Percentiles rank a stretch among this genome's conserved stretches.
Evolutionary conservation across 2,888 invertebrate genomes (phyloP).

Genomic region (Amaurobius ferox): DNA sequence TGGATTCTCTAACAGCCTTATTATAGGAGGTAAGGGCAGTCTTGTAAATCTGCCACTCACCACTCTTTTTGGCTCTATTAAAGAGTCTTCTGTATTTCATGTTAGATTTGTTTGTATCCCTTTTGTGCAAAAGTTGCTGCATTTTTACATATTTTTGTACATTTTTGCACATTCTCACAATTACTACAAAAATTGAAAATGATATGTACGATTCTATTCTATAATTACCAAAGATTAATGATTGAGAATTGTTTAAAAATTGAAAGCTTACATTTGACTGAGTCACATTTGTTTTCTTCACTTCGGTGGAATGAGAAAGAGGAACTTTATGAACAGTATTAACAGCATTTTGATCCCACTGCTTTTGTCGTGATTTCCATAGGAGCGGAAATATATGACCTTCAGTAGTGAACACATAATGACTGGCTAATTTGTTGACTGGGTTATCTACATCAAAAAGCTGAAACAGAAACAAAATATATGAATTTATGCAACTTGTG

Average conservation of each 20-base stretch:
- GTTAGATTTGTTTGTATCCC: no score
- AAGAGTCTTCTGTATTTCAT: no score
- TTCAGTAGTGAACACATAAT: constrained; percentile 82
- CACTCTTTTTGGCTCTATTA: no score
- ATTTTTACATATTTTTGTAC: no score
- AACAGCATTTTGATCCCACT: constrained; percentile 46
- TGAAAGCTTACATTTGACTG: constrained; percentile 66
- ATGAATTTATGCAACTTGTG: no score
- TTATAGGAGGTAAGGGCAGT: no score
- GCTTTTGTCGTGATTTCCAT: constrained; percentile 73
- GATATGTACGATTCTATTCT: no score
- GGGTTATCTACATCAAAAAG: constrained; percentile 82
- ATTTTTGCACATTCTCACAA: neutral
- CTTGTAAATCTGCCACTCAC: no score
- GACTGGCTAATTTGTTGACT: constrained; percentile 80
- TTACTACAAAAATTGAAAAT: no score
- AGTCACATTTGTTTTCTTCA: constrained; percentile 40
- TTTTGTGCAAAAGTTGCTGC: neutral
- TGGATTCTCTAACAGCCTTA: no score
- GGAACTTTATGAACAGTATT: constrained; percentile 19
- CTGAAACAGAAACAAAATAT: no score
- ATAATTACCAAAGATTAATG: no score
- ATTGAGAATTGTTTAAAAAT: neutral
- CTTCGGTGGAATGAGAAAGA: constrained; percentile 7
- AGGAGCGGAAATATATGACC: constrained; percentile 81